Base-by-base conservation (phyloP, 2,797 vertebrate genomes). In the Tamandua tetradactyla region DNA sequence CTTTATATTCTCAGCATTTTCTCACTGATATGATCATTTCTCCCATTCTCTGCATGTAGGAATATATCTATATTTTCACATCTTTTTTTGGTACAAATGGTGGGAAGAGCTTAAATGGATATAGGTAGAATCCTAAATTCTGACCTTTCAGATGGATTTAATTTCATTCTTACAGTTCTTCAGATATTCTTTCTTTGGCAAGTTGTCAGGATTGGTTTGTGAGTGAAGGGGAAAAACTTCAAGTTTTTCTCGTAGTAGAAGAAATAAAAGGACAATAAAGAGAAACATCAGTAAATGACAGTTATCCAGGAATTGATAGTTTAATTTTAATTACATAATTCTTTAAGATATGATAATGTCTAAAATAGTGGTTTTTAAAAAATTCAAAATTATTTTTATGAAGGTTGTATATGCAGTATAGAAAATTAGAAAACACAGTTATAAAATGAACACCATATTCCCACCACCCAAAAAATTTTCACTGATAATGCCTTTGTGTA, bases 151-250 rank as follows among this genome's bases (percentile, higher is more conserved):
- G 40, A 27, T 79, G 5, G 23, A 57, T 89, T 93, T 89, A n/a
- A 64, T 68, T 93, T 89, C 8, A 52, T 91, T 94, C 17, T 62
- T 88, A 86, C 22, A 74, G 11, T 68, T 92, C n/a, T 55, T 89
- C 40, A 82, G 47, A 49, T 87, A 42, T 37, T 81, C 30, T 42
- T 78, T 71, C 32, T 74, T 93, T 89, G 22, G 89, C n/a, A 94
- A 52, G 72, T 87, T 81, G 7, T 68, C 32, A 47, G 23, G 20
- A n/a, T 89, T 86, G 23, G 13, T 83, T 93, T 87, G 35, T 89
- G 61, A 93, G 27, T 93, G 15, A 64, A 84, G 37, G 81, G 59
- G 35, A 89, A 49, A 78, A 81, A 78, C 2, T 47, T 47, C 13
- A 47, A 47, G 47, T 47, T 47, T 13, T 47, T 47, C 10, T 47